Evolutionary conservation across 2,888 invertebrate genomes (phyloP), one percentile per base, ranked within the genome.

Genomic region (Eretmocerus hayati): DNA sequence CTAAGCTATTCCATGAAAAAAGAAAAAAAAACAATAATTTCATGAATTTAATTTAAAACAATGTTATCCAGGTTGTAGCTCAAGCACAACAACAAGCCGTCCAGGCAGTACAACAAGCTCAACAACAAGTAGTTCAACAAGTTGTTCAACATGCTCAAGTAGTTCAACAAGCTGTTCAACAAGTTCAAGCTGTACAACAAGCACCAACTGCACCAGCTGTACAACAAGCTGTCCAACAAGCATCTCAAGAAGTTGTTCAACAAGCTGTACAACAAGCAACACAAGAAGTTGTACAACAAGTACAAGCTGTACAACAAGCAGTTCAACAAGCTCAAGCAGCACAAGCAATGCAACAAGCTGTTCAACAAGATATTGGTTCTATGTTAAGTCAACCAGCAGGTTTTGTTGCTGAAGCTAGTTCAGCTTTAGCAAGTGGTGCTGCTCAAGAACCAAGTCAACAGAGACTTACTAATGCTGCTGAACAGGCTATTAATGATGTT

Each of bases 271-370:
- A 70, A 32, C 66, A 70, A 38, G 69, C 69, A 0, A 70, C 69
- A 3, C 67, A 69, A 23, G 70, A 67, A 42, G 69, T 64, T 4
- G 67, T 71, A 1, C 69, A 70, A 42, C 69, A 70, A 39, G 65
- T 64, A 3, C 71, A 71, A 48, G 65, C 67, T 2, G 71, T 71
- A 4, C 71, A 70, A 36, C 69, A 70, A 41, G 71, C 71, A 1
- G 70, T 70, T 3, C 70, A 71, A 26, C 71, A 71, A 18, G 71
- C 68, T 0, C 71, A 71, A 50, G 71, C 70, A 1, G 71, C 70
- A 0, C 71, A 71, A 40, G 71, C 65, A 1, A 67, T 71, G 68
- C 70, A 71, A 26, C 69, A 71, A 15, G 71, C 70, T 1, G 71
- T 71, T 2, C 69, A 71, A n/a, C 70, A 71, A 49, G 71, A 71